Conservation (phyloP, 2,888 invertebrate species). For the Hoplodrina blanda region DNA sequence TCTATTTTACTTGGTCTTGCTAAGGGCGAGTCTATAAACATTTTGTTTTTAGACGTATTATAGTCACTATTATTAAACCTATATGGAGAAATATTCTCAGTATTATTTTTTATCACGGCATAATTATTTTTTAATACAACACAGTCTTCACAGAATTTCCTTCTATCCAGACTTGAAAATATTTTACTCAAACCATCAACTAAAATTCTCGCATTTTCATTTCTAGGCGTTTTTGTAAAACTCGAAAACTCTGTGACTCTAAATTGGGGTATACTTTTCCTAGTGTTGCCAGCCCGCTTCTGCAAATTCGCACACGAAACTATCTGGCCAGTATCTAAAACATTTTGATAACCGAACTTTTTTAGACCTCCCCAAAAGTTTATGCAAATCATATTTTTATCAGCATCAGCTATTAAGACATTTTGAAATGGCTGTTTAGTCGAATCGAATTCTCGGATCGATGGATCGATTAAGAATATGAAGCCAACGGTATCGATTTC, state of each 20-base stretch:
- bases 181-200: slow-evolving; percentile 83
- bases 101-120: slow-evolving; percentile 65
- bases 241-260: slow-evolving; percentile 91
- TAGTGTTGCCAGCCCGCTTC: slow-evolving; percentile 88
- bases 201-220: slow-evolving; percentile 83
- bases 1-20: slow-evolving; percentile 61
- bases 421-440: slow-evolving; percentile 87
- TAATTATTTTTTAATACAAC: slow-evolving; percentile 76
- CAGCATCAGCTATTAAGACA: slow-evolving; percentile 90
- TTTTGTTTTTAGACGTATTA: slow-evolving; percentile 76
- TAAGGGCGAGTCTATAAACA: slow-evolving; percentile 79
- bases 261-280: slow-evolving; percentile 89
- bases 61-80: slow-evolving; percentile 75
- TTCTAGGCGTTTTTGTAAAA: slow-evolving; percentile 92
- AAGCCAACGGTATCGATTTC: slow-evolving; percentile 95
- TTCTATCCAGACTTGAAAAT: slow-evolving; percentile 64
- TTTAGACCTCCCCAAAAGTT: slow-evolving; percentile 90
- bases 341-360: slow-evolving; percentile 88
- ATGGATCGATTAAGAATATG: slow-evolving; percentile 90
- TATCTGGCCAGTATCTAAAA: slow-evolving; percentile 90
- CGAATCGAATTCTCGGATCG: slow-evolving; percentile 80
- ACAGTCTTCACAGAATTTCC: slow-evolving; percentile 79
- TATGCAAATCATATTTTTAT: slow-evolving; percentile 88
- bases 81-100: slow-evolving; percentile 81
- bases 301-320: slow-evolving; percentile 92